phyloP scores from a whole-genome alignment of 2,888 invertebrate species.

The Epistrophe grossulariae region DNA sequence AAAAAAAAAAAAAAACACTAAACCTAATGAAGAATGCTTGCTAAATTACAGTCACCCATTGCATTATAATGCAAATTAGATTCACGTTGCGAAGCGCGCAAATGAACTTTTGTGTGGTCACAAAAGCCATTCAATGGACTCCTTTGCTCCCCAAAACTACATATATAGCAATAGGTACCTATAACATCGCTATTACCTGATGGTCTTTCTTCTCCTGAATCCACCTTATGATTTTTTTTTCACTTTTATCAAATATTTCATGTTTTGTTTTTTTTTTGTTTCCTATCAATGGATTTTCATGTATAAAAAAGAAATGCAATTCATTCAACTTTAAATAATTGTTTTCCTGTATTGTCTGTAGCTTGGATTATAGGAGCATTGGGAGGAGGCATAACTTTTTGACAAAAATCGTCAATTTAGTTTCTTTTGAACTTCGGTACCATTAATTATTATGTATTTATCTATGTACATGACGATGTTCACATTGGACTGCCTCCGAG shows the following conservation, averaged over 20 bases:
- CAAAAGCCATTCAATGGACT: slow-evolving; percentile 45
- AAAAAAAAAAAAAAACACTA: background rate
- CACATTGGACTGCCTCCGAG: too few species aligned
- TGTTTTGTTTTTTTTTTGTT: background rate
- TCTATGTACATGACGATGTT: too few species aligned
- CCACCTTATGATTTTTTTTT: slow-evolving; percentile 31
- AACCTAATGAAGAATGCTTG: slow-evolving; percentile 40
- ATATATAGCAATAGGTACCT: background rate
- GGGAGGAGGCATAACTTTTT: background rate
- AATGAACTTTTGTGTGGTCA: slow-evolving; percentile 64
- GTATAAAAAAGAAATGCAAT: slow-evolving; percentile 35
- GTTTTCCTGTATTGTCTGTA: background rate
- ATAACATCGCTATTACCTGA: slow-evolving; percentile 10
- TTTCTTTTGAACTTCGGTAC: background rate
- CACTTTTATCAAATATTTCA: slow-evolving; percentile 35
- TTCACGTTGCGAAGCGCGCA: slow-evolving; percentile 53
- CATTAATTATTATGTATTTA: too few species aligned
- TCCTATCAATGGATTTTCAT: slow-evolving; percentile 19
- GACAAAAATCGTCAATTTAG: background rate
- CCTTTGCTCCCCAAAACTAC: slow-evolving; percentile 1
- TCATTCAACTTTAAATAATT: slow-evolving; percentile 41
- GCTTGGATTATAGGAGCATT: background rate
- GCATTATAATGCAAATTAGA: slow-evolving; percentile 69
- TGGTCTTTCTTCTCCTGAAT: background rate
- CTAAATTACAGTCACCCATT: slow-evolving; percentile 58